Conservation (phyloP, 2,888 invertebrate genomes). For the Petrolisthes cinctipes region DNA sequence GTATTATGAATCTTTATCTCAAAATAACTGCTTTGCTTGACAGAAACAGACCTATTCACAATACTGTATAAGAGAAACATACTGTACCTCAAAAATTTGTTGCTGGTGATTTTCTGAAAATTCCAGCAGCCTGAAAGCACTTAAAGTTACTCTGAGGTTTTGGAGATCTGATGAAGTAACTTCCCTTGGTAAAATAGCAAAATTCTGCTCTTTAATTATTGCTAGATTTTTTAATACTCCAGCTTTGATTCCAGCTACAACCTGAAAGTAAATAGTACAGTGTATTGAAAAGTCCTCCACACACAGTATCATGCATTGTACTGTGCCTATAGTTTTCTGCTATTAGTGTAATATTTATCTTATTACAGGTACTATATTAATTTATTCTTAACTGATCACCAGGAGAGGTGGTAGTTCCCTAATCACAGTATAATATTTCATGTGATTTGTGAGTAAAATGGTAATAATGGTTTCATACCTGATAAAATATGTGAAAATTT, state of each 20-base stretch:
- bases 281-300: too few relatives aligned
- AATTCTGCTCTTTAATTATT: constrained; percentile 16
- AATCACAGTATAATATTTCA: too few relatives aligned
- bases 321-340: too few relatives aligned
- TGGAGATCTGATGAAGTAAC: constrained; percentile 35
- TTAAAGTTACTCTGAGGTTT: constrained; percentile 47
- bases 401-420: too few relatives aligned
- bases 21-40: too few relatives aligned
- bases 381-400: too few relatives aligned
- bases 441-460: too few relatives aligned
- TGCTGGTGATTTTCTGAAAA: constrained; percentile 43
- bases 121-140: constrained; percentile 60
- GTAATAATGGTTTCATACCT: constrained; percentile 67
- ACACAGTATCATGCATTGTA: too few relatives aligned
- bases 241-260: constrained; percentile 44
- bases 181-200: constrained; percentile 38
- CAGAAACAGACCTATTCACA: too few relatives aligned
- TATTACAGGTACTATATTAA: too few relatives aligned
- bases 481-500: constrained; percentile 72
- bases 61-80: not conserved
- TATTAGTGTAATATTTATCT: too few relatives aligned
- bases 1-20: too few relatives aligned
- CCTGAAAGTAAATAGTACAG: constrained; percentile 28
- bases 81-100: constrained; percentile 52
- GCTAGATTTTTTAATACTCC: constrained; percentile 21